phyloP scores from a whole-genome alignment of 2,113 vertebrate genomes.

The Stegostoma tigrinum region DNA sequence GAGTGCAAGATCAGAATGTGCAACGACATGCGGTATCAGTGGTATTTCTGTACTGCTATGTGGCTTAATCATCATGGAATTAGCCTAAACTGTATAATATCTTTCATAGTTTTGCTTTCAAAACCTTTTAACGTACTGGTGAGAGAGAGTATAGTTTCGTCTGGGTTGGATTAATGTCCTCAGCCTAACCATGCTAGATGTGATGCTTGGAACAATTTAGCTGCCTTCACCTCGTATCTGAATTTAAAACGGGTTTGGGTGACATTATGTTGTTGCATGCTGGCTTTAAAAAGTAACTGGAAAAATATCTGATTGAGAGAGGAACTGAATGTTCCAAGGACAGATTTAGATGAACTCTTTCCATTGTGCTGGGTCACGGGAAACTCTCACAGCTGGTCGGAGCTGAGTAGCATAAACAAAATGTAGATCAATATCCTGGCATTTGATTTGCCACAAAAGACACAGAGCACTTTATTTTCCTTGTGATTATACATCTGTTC shows the following conservation, averaged over 20 bases:
- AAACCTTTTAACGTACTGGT: background rate
- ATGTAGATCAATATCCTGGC: background rate
- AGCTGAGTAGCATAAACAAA: background rate
- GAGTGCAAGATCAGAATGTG: too few species aligned
- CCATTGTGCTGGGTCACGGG: background rate
- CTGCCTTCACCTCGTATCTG: background rate
- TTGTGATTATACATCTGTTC: background rate
- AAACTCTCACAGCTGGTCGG: background rate
- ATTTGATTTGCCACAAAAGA: background rate
- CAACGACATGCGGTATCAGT: too few species aligned
- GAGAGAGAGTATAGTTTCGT: background rate
- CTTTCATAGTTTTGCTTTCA: background rate
- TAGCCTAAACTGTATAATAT: background rate
- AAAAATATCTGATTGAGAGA: background rate
- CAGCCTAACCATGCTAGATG: background rate
- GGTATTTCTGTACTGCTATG: too few species aligned
- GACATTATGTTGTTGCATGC: background rate
- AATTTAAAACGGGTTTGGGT: background rate
- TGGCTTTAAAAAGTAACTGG: background rate
- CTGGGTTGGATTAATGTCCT: background rate
- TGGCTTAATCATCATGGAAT: background rate
- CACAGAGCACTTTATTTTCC: background rate
- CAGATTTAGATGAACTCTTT: background rate
- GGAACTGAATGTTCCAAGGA: background rate
- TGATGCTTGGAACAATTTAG: background rate